phyloP scores from a whole-genome alignment of 2,797 vertebrate species.

The Synaphobranchus kaupii region DNA sequence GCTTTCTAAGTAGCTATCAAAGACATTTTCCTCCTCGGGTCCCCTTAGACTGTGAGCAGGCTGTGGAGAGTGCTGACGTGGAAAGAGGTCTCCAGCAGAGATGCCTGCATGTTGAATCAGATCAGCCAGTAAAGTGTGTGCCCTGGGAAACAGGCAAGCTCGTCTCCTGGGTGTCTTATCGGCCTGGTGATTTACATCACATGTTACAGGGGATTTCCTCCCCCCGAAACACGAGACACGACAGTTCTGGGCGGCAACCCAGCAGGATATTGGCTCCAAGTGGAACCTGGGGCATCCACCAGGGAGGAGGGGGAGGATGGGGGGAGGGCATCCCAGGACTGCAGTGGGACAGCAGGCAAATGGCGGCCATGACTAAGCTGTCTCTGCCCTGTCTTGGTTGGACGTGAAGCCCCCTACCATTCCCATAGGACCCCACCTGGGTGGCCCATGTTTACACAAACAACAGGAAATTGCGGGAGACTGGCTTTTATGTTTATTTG shows the following conservation, averaged over 20 bases:
- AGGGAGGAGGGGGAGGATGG: neutral
- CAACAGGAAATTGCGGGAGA: constrained; percentile 11
- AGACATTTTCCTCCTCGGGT: neutral
- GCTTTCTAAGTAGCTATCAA: neutral
- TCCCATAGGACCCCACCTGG: neutral
- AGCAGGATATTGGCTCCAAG: constrained; percentile 22
- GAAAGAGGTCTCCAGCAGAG: neutral
- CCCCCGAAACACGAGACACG: constrained; percentile 3
- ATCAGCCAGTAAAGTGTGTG: neutral
- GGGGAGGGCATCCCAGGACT: neutral
- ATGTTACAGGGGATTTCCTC: constrained; percentile 14
- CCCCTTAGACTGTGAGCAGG: neutral
- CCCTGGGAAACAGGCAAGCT: neutral
- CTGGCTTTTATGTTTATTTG: neutral
- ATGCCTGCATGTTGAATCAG: neutral
- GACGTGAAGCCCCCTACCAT: neutral
- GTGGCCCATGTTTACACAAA: constrained; percentile 24
- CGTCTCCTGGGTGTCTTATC: constrained; percentile 4
- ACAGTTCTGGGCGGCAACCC: neutral
- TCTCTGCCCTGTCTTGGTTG: neutral
- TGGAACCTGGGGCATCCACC: neutral
- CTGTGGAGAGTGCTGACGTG: constrained; percentile 17
- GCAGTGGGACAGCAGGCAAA: neutral
- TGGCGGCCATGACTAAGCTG: neutral
- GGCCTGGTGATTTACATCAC: neutral